Evolutionary conservation across 2,888 invertebrate species (phyloP).

Genomic region (Stenolophus ochropezus): DNA sequence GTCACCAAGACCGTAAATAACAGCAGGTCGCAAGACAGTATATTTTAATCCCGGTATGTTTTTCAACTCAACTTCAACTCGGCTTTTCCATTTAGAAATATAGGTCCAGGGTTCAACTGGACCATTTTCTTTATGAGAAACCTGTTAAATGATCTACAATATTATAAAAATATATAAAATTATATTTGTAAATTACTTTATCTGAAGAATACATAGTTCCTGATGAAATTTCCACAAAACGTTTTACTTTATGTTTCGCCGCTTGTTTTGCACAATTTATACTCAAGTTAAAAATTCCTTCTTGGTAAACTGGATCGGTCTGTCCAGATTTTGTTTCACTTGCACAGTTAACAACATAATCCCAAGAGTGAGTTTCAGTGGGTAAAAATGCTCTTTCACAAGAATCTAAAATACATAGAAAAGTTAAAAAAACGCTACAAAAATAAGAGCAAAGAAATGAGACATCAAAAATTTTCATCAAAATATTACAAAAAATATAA

Average conservation of each 20-base stretch:
- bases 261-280: conserved; percentile 89
- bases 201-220: conserved; percentile 88
- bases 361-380: conserved; percentile 79
- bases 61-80: conserved; percentile 86
- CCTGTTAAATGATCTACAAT: conserved; percentile 15
- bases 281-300: conserved; percentile 90
- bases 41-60: conserved; percentile 82
- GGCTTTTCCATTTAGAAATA: conserved; percentile 87
- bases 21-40: conserved; percentile 87
- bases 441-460: too few relatives aligned
- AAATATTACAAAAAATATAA: too few relatives aligned
- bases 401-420: conserved; percentile 82
- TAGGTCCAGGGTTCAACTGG: conserved; percentile 89
- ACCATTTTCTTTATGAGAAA: conserved; percentile 84
- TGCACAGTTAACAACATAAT: conserved; percentile 91
- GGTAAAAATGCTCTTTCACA: conserved; percentile 85
- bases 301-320: conserved; percentile 91
- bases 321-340: conserved; percentile 93
- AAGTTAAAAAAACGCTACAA: too few relatives aligned
- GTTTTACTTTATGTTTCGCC: conserved; percentile 79
- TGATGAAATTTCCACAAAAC: conserved; percentile 89
- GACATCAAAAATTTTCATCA: too few relatives aligned
- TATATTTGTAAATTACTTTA: conserved; percentile 76
- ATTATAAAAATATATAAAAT: not conserved
- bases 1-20: conserved; percentile 92